These are phyloP conservation scores for Calyptomena viridis DNA, from an alignment of 2,113 vertebrate genomes.

Conservation along the genomic window DNA sequence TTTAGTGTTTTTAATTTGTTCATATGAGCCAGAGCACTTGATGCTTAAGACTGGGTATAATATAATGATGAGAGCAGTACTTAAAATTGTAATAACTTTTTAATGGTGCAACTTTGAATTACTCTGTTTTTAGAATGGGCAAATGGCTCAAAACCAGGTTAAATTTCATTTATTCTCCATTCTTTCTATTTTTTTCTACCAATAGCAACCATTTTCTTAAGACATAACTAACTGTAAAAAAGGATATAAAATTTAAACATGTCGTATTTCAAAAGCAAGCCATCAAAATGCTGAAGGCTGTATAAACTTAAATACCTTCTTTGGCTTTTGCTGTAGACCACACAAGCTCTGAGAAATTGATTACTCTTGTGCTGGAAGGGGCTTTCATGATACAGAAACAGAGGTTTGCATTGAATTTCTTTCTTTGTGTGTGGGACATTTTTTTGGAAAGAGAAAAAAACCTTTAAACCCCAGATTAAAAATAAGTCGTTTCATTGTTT, in stretches of 20 bases:
- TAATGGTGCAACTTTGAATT: neutral
- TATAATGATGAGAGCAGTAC: neutral
- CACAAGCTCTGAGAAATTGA: constrained; percentile 45
- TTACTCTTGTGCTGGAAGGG: constrained; percentile 34
- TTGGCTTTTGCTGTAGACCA: constrained; percentile 46
- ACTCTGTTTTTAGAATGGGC: neutral
- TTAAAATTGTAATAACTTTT: neutral
- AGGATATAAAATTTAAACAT: constrained; percentile 19
- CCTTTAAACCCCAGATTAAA: constrained; percentile 58
- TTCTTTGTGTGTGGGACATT: constrained; percentile 31
- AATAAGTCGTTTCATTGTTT: constrained; percentile 64
- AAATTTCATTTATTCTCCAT: neutral
- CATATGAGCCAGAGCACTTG: neutral
- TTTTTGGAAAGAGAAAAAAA: neutral
- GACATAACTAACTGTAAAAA: neutral
- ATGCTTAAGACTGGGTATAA: neutral
- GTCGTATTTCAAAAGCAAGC: constrained; percentile 20
- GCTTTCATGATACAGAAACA: constrained; percentile 49
- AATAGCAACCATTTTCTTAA: constrained; percentile 16
- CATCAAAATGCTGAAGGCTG: constrained; percentile 35
- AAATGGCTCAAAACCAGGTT: neutral
- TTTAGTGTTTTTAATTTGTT: neutral
- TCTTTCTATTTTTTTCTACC: neutral
- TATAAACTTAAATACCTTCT: constrained; percentile 60
- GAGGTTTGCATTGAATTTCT: constrained; percentile 53